Conservation (phyloP, 2,888 invertebrate species). For the Polydrusus tereticollis region DNA sequence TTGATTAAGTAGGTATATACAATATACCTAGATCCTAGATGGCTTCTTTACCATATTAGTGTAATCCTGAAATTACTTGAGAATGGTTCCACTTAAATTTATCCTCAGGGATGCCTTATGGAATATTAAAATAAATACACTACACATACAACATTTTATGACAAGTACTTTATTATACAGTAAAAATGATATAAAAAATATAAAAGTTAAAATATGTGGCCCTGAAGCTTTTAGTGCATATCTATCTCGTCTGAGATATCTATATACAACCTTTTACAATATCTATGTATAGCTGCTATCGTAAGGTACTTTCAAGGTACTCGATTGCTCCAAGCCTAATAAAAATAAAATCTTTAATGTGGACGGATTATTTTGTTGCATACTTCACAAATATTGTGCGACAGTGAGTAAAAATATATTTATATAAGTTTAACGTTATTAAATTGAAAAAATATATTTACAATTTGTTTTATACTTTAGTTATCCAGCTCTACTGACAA, state of each 20-base stretch:
- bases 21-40: too few species aligned
- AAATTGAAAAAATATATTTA: conserved; percentile 9
- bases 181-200: conserved; percentile 13
- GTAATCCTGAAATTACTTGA: too few species aligned
- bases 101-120: too few species aligned
- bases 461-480: conserved; percentile 1
- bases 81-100: too few species aligned
- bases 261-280: background rate
- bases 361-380: conserved; percentile 31
- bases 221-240: conserved; percentile 16
- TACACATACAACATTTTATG: background rate
- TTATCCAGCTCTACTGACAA: background rate
- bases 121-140: conserved; percentile 15
- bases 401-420: conserved; percentile 15
- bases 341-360: conserved; percentile 25
- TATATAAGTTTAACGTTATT: conserved; percentile 4
- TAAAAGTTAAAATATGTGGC: conserved; percentile 29
- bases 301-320: conserved; percentile 23
- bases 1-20: too few species aligned
- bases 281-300: background rate
- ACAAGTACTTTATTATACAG: conserved; percentile 20
- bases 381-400: conserved; percentile 20
- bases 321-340: conserved; percentile 21
- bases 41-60: too few species aligned
- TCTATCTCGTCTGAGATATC: background rate